These are phyloP conservation scores for Mamestra brassicae DNA, from an alignment of 2,888 invertebrate genomes.

Conservation along the genomic window DNA sequence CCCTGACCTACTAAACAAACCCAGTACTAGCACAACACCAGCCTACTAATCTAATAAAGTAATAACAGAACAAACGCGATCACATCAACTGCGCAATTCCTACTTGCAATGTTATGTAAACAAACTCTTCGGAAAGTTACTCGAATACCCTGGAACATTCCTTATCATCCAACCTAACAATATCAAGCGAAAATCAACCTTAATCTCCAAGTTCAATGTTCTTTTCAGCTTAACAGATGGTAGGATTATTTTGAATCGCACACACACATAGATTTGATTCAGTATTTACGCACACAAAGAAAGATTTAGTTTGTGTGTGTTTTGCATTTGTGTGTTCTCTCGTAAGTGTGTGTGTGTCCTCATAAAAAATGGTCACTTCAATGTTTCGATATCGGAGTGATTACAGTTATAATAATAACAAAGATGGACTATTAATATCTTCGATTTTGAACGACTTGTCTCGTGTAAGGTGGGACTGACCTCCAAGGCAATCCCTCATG, in stretches of 20 bases:
- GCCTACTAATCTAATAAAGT: conserved; percentile 93
- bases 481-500: neutral
- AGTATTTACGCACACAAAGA: conserved; percentile 47
- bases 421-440: neutral
- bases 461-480: neutral
- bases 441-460: neutral
- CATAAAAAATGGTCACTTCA: conserved; percentile 9
- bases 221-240: conserved; percentile 20
- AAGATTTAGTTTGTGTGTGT: neutral
- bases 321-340: conserved; percentile 6
- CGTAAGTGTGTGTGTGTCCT: conserved; percentile 36
- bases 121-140: conserved; percentile 73
- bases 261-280: conserved; percentile 48
- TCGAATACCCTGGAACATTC: conserved; percentile 59
- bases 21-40: conserved; percentile 92
- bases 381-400: conserved; percentile 4
- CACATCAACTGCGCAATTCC: conserved; percentile 70
- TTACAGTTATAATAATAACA: neutral
- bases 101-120: conserved; percentile 60
- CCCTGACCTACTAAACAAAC: conserved; percentile 22
- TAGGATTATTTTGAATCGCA: conserved; percentile 44
- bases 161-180: conserved; percentile 27
- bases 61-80: conserved; percentile 23
- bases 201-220: neutral
- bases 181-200: conserved; percentile 38